phyloP scores from a whole-genome alignment of 2,888 invertebrate genomes.

The Drosophila diplacantha region DNA sequence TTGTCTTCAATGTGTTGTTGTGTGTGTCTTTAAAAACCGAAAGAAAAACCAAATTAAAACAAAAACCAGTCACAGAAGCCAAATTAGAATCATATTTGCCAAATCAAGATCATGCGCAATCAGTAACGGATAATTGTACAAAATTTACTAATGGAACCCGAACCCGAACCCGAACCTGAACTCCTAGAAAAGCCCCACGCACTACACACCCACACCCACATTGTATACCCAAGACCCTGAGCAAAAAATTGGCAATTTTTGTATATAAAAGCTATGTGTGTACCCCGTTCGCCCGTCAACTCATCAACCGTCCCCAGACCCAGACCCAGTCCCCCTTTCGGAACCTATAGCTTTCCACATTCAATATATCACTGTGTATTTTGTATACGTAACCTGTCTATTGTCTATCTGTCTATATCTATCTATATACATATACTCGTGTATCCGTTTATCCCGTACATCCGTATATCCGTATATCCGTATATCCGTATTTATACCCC shows the following conservation, averaged over 20 bases:
- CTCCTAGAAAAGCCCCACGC: slow-evolving; percentile 1
- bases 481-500: slow-evolving; percentile 14
- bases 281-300: slow-evolving; percentile 2
- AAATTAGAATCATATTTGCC: slow-evolving; percentile 7
- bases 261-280: slow-evolving; percentile 42
- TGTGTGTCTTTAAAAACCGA: slow-evolving; percentile 46
- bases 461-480: slow-evolving; percentile 19
- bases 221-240: not conserved
- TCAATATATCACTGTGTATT: slow-evolving; percentile 26
- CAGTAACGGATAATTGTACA: slow-evolving; percentile 35
- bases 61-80: slow-evolving; percentile 4
- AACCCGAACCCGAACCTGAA: slow-evolving; percentile 1
- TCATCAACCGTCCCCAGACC: not conserved
- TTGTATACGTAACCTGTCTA: slow-evolving; percentile 39
- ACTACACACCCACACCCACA: too few species aligned
- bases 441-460: slow-evolving; percentile 25
- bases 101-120: slow-evolving; percentile 20
- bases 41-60: not conserved
- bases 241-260: slow-evolving; percentile 28
- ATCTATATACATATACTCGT: slow-evolving; percentile 14
- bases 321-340: not conserved
- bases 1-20: slow-evolving; percentile 66
- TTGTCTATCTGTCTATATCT: slow-evolving; percentile 35
- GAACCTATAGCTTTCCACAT: slow-evolving; percentile 24
- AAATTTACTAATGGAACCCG: slow-evolving; percentile 40